Evolutionary conservation across 1,140 invertebrate species (phyloP).

Genomic region (Lamellibrachia luymesi): DNA sequence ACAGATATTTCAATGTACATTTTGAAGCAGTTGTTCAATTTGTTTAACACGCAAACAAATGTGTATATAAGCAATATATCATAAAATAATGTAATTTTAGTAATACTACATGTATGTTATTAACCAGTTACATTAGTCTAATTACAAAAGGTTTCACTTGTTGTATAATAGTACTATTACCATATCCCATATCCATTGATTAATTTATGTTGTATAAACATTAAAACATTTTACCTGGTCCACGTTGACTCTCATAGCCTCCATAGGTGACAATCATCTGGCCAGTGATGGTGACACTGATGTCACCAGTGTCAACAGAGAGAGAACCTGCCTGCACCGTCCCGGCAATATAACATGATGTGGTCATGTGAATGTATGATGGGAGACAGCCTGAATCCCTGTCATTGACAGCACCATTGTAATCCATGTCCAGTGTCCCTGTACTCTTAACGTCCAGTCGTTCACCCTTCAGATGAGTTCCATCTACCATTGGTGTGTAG

Average conservation of each 20-base stretch:
- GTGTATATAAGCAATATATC: too few relatives aligned
- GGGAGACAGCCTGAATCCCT: background rate
- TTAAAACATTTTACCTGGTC: constrained; percentile 35
- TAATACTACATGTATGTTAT: too few relatives aligned
- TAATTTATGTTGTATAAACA: background rate
- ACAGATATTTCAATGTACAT: too few relatives aligned
- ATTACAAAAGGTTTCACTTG: too few relatives aligned
- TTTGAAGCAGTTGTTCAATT: too few relatives aligned
- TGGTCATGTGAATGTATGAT: background rate
- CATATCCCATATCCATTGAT: too few relatives aligned
- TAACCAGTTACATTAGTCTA: too few relatives aligned
- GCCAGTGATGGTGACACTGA: constrained; percentile 29
- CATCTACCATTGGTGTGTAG: background rate
- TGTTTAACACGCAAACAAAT: too few relatives aligned
- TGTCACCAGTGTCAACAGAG: constrained; percentile 21
- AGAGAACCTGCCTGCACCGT: constrained; percentile 32
- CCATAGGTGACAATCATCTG: constrained; percentile 34
- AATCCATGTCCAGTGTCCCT: background rate
- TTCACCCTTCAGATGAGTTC: background rate
- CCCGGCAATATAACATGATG: background rate
- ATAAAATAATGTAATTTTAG: too few relatives aligned
- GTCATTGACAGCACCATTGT: background rate
- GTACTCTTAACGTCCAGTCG: background rate
- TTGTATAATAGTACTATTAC: too few relatives aligned
- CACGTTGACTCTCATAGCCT: constrained; percentile 33